Evolutionary conservation across 1,140 invertebrate genomes (phyloP).

Genomic region (Carposina sasakii): DNA sequence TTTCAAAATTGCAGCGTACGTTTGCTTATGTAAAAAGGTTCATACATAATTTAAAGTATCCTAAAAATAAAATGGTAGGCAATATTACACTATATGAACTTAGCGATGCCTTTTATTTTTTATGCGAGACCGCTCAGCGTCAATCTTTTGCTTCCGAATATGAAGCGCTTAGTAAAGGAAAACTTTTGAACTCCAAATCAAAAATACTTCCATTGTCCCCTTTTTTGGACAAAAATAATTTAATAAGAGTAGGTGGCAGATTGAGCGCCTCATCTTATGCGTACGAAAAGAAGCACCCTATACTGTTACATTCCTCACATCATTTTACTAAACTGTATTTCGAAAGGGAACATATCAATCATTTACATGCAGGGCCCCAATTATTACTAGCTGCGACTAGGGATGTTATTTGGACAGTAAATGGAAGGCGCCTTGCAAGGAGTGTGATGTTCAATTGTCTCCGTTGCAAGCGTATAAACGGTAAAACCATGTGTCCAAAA

Average conservation of each 20-base stretch:
- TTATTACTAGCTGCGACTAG: slow-evolving; percentile 1
- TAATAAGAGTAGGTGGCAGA: slow-evolving; percentile 12
- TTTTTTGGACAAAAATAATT: too few relatives aligned
- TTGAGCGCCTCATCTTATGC: neutral
- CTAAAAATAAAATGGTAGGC: neutral
- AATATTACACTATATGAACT: too few relatives aligned
- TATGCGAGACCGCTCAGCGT: too few relatives aligned
- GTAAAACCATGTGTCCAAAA: too few relatives aligned
- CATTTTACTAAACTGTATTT: neutral
- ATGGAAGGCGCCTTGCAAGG: neutral
- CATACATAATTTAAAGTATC: neutral
- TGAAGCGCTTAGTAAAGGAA: too few relatives aligned
- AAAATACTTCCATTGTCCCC: too few relatives aligned
- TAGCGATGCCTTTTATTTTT: too few relatives aligned
- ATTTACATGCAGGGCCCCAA: neutral
- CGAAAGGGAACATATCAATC: neutral
- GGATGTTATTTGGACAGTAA: slow-evolving; percentile 2
- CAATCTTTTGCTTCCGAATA: too few relatives aligned
- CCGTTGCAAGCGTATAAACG: too few relatives aligned
- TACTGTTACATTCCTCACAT: slow-evolving; percentile 2
- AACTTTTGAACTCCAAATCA: too few relatives aligned
- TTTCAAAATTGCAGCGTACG: neutral
- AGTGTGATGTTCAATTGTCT: too few relatives aligned
- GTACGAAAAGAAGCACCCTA: slow-evolving; percentile 8
- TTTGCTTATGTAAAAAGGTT: neutral